phyloP scores from a whole-genome alignment of 1,140 invertebrate genomes.

The Bicyclus anynana region DNA sequence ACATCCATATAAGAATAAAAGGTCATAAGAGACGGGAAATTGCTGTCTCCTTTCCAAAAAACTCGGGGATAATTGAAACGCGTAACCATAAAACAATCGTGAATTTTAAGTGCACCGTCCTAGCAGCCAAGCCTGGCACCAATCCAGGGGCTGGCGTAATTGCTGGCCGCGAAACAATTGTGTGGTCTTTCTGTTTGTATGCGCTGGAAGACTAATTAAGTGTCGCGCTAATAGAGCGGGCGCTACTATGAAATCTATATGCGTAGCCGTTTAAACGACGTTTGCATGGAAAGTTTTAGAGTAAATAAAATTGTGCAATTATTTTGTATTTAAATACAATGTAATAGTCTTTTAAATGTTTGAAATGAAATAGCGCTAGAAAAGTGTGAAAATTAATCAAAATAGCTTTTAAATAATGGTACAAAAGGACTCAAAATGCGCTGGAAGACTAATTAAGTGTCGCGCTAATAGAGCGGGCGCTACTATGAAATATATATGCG shows the following conservation, averaged over 20 bases:
- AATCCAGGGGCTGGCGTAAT: constrained; percentile 32
- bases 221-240: constrained; percentile 16
- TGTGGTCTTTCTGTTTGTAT: constrained; percentile 30
- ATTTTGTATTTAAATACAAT: too few relatives aligned
- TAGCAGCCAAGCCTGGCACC: constrained; percentile 13
- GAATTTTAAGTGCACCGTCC: constrained; percentile 30
- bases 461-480: constrained; percentile 16
- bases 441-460: constrained; percentile 36
- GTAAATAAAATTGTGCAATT: too few relatives aligned
- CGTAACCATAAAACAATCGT: constrained; percentile 24
- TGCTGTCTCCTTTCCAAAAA: neutral
- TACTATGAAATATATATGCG: too few relatives aligned
- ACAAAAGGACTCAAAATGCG: too few relatives aligned
- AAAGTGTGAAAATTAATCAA: too few relatives aligned
- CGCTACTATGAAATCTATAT: too few relatives aligned
- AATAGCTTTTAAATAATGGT: too few relatives aligned
- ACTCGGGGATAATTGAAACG: constrained; percentile 19
- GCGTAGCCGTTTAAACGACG: too few relatives aligned
- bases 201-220: constrained; percentile 38
- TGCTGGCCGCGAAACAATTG: constrained; percentile 31
- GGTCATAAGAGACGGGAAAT: neutral
- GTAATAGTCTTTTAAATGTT: too few relatives aligned
- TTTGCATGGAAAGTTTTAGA: too few relatives aligned
- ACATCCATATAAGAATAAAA: neutral
- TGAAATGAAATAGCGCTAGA: too few relatives aligned